phyloP scores from a whole-genome alignment of 2,888 invertebrate genomes.

The Opisthograptis luteolata region DNA sequence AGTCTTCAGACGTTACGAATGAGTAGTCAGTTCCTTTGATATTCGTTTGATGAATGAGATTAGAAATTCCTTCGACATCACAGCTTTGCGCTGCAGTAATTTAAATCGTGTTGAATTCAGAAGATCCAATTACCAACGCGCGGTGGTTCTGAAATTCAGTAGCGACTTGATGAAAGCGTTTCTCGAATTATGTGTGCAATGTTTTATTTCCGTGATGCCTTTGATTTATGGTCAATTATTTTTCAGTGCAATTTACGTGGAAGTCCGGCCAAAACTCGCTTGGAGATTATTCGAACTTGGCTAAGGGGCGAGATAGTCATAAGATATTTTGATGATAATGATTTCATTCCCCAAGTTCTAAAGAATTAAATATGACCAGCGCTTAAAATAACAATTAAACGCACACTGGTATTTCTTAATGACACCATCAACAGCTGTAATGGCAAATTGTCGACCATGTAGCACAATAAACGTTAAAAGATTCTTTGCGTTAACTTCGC shows the following conservation, averaged over 20 bases:
- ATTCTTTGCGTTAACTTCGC: slow-evolving; percentile 14
- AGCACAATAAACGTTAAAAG: slow-evolving; percentile 16
- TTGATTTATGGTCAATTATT: no score
- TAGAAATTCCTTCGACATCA: slow-evolving; percentile 2
- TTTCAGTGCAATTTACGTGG: no score
- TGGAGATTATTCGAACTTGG: no score
- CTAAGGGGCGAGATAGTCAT: no score
- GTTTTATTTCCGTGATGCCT: no score
- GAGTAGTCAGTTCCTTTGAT: background rate
- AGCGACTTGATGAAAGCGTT: background rate
- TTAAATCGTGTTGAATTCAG: slow-evolving; percentile 1
- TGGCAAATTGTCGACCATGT: slow-evolving; percentile 17
- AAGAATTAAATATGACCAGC: background rate
- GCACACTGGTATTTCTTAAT: background rate
- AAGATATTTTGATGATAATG: no score
- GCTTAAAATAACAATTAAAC: background rate
- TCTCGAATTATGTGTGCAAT: background rate
- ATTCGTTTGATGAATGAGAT: slow-evolving; percentile 1
- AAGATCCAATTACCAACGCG: slow-evolving; percentile 1
- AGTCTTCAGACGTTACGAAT: background rate
- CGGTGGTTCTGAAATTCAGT: background rate
- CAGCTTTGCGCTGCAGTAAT: slow-evolving; percentile 5
- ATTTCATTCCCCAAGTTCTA: no score
- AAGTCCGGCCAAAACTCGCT: no score
- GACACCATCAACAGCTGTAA: background rate